phyloP scores from a whole-genome alignment of 2,113 vertebrate genomes.

The Chionodraco myersi region DNA sequence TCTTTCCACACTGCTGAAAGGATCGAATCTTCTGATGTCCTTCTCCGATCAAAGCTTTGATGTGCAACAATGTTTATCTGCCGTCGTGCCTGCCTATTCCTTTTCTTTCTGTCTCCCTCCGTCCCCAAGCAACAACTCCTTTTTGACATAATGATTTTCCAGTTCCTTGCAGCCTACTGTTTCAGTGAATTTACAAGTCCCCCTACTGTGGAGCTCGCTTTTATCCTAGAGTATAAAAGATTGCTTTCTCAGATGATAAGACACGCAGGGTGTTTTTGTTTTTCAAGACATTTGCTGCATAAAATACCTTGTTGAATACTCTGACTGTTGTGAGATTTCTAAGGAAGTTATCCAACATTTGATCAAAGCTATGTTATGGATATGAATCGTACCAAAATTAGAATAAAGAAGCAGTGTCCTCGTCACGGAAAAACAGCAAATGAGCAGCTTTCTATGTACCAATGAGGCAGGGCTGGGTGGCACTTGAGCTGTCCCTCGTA shows the following conservation, averaged over 20 bases:
- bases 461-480: conserved; percentile 26
- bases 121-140: conserved; percentile 54
- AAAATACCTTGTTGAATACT: not conserved
- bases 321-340: not conserved
- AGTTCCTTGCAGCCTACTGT: conserved; percentile 37
- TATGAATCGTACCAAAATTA: conserved; percentile 16
- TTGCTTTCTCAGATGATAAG: conserved; percentile 12
- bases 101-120: conserved; percentile 20
- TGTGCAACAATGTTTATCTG: conserved; percentile 60
- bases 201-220: conserved; percentile 35
- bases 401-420: conserved; percentile 16
- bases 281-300: not conserved
- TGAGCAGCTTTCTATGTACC: conserved; percentile 4
- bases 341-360: not conserved
- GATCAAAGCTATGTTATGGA: conserved; percentile 25
- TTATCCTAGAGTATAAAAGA: conserved; percentile 36
- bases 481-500: conserved; percentile 45
- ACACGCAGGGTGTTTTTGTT: not conserved
- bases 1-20: conserved; percentile 39
- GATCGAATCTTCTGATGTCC: conserved; percentile 45
- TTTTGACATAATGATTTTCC: conserved; percentile 71
- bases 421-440: conserved; percentile 14
- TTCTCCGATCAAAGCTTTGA: conserved; percentile 50
- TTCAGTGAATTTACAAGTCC: conserved; percentile 64
- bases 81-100: conserved; percentile 3